Base-by-base conservation (phyloP, 2,797 vertebrate species). In the Garrulus glandarius region DNA sequence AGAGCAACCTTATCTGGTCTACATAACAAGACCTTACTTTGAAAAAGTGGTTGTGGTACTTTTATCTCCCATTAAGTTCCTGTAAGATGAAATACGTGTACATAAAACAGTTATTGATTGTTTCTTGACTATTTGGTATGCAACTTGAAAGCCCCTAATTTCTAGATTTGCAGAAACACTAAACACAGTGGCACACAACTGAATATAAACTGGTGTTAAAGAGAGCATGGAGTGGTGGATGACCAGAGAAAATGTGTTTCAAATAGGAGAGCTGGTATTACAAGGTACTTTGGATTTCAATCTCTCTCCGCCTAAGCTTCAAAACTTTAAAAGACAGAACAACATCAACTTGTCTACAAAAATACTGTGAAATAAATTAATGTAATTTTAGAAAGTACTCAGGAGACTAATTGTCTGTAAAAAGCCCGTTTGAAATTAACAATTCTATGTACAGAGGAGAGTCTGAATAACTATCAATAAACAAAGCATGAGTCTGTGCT, bases 401-500 rank as follows among this genome's bases (percentile, higher is more conserved):
- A 37, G 83, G 23, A 91, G 60, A 74, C 49, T 53, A 17, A 69
- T 23, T 63, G 36, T 39, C 75, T 71, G 21, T 41, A 87, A 29
- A 84, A 84, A 84, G 41, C 34, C 37, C 43, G 71, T 91, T 57
- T 63, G 46, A 91, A 93, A 96, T 87, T 71, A 92, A 82, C 68
- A 87, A 37, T 74, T 89, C 71, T 57, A 20, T 18, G 12, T 78
- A 77, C 9, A 85, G 55, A 55, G 22, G 9, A 76, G 39, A 92
- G n/a, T 65, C 72, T 92, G 76, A 92, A 78, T 44, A 81, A 71
- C 34, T 59, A 94, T 22, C 53, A 93, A 60, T 41, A 93, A 92
- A 92, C 16, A 95, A 95, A 67, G 49, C 49, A 74, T 44, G 39
- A 83, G 50, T 56, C 29, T 49, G 43, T 81, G 55, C 55, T 85